Percentiles rank a stretch among this genome's conserved stretches.
Conservation (phyloP, 2,113 vertebrate genomes). For the Sinocyclocheilus rhinocerous region DNA sequence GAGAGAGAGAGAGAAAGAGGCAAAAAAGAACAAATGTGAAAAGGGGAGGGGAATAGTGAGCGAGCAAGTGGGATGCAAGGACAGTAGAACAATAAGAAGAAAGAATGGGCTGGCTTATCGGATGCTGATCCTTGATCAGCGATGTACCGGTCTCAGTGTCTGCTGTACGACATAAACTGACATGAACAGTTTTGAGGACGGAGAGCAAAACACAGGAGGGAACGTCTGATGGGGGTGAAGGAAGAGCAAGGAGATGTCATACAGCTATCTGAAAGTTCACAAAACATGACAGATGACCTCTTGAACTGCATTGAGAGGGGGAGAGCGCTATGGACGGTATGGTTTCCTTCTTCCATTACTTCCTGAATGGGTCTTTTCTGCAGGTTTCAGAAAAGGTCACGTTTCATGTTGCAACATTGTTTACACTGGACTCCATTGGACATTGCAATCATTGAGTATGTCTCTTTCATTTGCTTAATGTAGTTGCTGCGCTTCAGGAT, state of each 20-base stretch:
- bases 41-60: not conserved
- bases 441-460: not conserved
- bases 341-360: not conserved
- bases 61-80: conserved; percentile 33
- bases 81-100: conserved; percentile 50
- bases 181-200: conserved; percentile 30
- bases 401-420: not conserved
- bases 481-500: not conserved
- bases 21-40: conserved; percentile 16
- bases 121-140: conserved; percentile 12
- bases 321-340: conserved; percentile 57
- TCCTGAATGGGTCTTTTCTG: not conserved
- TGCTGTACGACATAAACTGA: conserved; percentile 20
- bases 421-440: not conserved
- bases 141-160: not conserved
- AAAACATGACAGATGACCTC: conserved; percentile 61
- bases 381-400: conserved; percentile 14
- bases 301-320: conserved; percentile 54
- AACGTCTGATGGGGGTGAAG: conserved; percentile 52
- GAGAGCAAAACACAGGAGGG: conserved; percentile 34
- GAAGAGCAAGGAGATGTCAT: conserved; percentile 47
- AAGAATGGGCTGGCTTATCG: conserved; percentile 35
- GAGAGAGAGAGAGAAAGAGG: conserved; percentile 18
- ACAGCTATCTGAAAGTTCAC: conserved; percentile 53
- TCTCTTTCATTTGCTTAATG: not conserved